phyloP scores from a whole-genome alignment of 2,888 invertebrate genomes.

The Chrysolina oricalcia region DNA sequence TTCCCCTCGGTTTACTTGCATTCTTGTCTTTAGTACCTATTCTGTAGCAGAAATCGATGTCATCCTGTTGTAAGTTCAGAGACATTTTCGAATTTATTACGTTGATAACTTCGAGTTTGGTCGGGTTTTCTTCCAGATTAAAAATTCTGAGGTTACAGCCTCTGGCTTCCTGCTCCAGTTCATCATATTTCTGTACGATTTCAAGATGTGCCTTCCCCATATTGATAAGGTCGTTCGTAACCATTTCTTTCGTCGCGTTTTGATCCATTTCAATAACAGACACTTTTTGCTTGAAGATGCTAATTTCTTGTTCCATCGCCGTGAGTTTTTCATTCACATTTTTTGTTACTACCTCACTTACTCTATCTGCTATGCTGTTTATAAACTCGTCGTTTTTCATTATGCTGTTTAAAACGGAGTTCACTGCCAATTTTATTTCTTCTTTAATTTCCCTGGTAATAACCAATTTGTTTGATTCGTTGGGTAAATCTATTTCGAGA shows the following conservation, averaged over 20 bases:
- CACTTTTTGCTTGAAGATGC: no score
- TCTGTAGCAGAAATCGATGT: slow-evolving; percentile 31
- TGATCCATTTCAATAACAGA: no score
- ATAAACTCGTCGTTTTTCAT: background rate
- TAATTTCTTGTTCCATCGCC: background rate
- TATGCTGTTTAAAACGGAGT: background rate
- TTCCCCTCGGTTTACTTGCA: background rate
- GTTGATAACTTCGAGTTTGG: slow-evolving; percentile 17
- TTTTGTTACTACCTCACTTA: background rate
- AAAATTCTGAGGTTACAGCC: background rate
- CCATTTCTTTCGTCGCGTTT: background rate
- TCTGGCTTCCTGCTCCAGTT: background rate
- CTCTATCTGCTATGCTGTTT: slow-evolving; percentile 3
- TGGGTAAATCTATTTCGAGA: background rate
- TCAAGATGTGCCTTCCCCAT: background rate
- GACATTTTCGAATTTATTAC: slow-evolving; percentile 20
- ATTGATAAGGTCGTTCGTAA: background rate
- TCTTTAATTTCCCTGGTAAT: no score
- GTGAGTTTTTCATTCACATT: no score
- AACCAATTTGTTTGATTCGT: background rate
- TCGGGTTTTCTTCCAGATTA: slow-evolving; percentile 11
- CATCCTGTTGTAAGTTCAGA: slow-evolving; percentile 2
- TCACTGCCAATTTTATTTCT: background rate
- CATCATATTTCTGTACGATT: background rate
- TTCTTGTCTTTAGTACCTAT: slow-evolving; percentile 26